Evolutionary conservation across 23 tunicate species (phyloP).

Genomic region (Phallusia fumigata): DNA sequence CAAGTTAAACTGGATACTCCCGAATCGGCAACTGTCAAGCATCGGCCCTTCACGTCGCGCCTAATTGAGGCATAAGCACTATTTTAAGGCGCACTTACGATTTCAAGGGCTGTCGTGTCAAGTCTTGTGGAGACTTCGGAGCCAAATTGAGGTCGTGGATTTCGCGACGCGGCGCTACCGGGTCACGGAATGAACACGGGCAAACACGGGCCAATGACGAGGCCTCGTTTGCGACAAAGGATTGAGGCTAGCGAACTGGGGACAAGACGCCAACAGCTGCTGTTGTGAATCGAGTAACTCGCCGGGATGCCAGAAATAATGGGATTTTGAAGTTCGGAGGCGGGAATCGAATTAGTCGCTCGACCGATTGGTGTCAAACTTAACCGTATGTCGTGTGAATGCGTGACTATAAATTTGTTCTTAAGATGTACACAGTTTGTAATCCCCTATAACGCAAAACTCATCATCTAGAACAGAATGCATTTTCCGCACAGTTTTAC

Average conservation of each 20-base stretch:
- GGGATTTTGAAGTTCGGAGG: too few relatives aligned
- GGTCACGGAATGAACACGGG: neutral
- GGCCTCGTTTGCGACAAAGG: neutral
- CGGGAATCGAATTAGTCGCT: neutral
- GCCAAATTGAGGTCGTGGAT: neutral
- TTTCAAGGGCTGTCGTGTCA: neutral
- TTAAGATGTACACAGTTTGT: too few relatives aligned
- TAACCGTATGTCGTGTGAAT: neutral
- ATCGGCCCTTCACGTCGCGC: neutral
- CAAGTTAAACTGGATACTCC: constrained; percentile 1
- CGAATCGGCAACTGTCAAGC: constrained; percentile 6
- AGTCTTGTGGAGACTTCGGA: neutral
- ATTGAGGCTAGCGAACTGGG: neutral
- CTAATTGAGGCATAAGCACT: constrained; percentile 7
- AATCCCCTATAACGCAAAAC: too few relatives aligned
- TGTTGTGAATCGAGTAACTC: neutral
- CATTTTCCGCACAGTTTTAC: too few relatives aligned
- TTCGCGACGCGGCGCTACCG: neutral
- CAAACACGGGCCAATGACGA: neutral
- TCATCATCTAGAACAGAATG: too few relatives aligned
- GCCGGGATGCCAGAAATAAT: too few relatives aligned
- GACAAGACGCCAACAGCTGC: neutral
- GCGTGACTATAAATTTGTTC: too few relatives aligned
- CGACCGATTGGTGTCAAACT: neutral
- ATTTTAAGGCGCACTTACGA: neutral